Evolutionary conservation across 2,888 invertebrate genomes (phyloP).

Genomic region (Bibio marci): DNA sequence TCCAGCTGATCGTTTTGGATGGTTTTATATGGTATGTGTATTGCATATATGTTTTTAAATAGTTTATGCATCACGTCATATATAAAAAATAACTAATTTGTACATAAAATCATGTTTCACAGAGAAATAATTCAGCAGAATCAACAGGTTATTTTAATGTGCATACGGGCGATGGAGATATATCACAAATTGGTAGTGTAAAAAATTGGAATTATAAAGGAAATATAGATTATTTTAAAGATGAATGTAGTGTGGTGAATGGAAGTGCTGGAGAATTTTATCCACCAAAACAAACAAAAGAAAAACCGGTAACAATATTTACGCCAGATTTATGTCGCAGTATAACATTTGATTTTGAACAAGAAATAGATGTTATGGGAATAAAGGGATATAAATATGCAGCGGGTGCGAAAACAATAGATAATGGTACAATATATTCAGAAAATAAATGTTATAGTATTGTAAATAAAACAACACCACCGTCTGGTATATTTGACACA

Average conservation of each 20-base stretch:
- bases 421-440: slow-evolving; percentile 42
- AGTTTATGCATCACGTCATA: not conserved
- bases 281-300: slow-evolving; percentile 42
- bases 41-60: not conserved
- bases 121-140: slow-evolving; percentile 59
- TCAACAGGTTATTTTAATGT: slow-evolving; percentile 65
- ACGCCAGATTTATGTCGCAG: slow-evolving; percentile 60
- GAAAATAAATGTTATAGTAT: slow-evolving; percentile 56
- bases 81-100: not conserved
- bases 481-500: slow-evolving; percentile 60
- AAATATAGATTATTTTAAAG: slow-evolving; percentile 32
- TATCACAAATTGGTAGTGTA: slow-evolving; percentile 47
- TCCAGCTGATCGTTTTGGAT: slow-evolving; percentile 63
- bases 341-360: slow-evolving; percentile 41
- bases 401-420: slow-evolving; percentile 44
- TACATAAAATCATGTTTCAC: slow-evolving; percentile 20
- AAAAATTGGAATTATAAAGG: slow-evolving; percentile 53
- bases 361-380: slow-evolving; percentile 37
- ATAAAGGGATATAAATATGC: slow-evolving; percentile 49
- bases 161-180: slow-evolving; percentile 46
- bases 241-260: slow-evolving; percentile 40
- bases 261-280: slow-evolving; percentile 72
- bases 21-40: slow-evolving; percentile 52
- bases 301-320: slow-evolving; percentile 43
- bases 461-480: slow-evolving; percentile 42